Base-by-base conservation (phyloP, 1,140 invertebrate genomes). In the Melanaphis sacchari region DNA sequence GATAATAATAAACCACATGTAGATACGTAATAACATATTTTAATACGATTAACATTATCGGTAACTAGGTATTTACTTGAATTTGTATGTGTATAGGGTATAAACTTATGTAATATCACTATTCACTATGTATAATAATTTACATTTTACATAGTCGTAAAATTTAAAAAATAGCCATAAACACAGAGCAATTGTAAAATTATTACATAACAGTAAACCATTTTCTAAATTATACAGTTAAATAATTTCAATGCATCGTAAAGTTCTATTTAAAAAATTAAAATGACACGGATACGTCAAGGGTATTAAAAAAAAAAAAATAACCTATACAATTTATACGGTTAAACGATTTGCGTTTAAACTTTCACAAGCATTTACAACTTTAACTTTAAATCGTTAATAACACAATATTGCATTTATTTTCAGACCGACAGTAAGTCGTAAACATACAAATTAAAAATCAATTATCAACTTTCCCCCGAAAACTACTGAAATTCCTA, bases 181-280 rank as follows among this genome's bases (percentile, higher is more conserved):
- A 76, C 59, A 76, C 15, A n/a, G n/a, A 11, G 15, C 31, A 76
- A 18, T 66, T 66, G 31, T 66, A 66, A 66, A n/a, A 66, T 76
- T 18, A 76, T 76, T 76, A 76, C 59, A 76, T 76, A 76, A 76
- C 59, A n/a, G n/a, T 76, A 76, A 66, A 76, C 31, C 59, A 76
- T 76, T 76, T 76, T 76, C 59, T 76, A 76, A 76, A 76, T 76
- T 76, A 76, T n/a, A 76, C 59, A n/a, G 59, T n/a, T 18, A n/a
- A 66, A 66, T 76, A n/a, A 76, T 76, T 76, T 76, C 15, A 76
- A 76, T 76, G 59, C 31, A 66, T 66, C 59, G 31, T 66, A n/a
- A 76, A 76, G n/a, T 76, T n/a, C 59, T 76, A 76, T 76, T 76
- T 76, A n/a, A n/a, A 76, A n/a, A 76, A 76, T n/a, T 4, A n/a